Base-by-base conservation (phyloP, 2,797 vertebrate species). In the Sebastes steindachneri region DNA sequence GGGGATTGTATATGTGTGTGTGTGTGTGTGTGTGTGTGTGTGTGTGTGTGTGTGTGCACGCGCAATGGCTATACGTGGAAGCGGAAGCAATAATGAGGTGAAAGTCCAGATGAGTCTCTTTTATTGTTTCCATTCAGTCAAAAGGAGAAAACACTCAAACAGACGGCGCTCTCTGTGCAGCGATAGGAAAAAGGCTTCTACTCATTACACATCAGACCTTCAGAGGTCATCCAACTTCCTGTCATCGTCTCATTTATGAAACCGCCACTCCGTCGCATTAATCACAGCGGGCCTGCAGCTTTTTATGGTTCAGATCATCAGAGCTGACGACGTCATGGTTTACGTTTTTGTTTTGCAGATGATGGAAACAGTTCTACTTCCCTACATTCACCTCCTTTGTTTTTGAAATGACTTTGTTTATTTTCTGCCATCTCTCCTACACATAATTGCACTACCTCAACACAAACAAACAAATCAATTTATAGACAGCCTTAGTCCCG, bases 41-140 rank as follows among this genome's bases (percentile, higher is more conserved):
- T 3, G 25, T 25, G 25, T 25, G 25, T 69, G 55, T 63, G 45
- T 73, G 68, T 45, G 19, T 5, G 26, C 4, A 23, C n/a, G 17
- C 6, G 17, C 9, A 9, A 1, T 4, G 26, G 33, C 51, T 37
- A 4, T 51, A 51, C 9, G 15, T 54, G 58, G 12, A 74, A n/a
- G 29, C 55, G 48, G 75, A 80, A 31, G 76, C 69, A 74, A 4
- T 73, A 77, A 87, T 78, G 85, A 79, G 80, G 74, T 74, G 60
- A 59, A 68, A 33, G 80, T 69, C 45, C 83, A 81, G 83, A 90
- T 66, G 78, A 75, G 59, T 54, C 77, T 75, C 66, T 85, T 57
- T 87, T 78, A 79, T 86, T 82, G 74, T 85, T 84, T 84, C 59
- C 48, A 25, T 82, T 87, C 70, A 73, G 7, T 90, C 60, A 80